Percentiles rank a stretch among this genome's conserved stretches.
Conservation (phyloP, 1,140 invertebrate genomes). For the Eumeta japonica region DNA sequence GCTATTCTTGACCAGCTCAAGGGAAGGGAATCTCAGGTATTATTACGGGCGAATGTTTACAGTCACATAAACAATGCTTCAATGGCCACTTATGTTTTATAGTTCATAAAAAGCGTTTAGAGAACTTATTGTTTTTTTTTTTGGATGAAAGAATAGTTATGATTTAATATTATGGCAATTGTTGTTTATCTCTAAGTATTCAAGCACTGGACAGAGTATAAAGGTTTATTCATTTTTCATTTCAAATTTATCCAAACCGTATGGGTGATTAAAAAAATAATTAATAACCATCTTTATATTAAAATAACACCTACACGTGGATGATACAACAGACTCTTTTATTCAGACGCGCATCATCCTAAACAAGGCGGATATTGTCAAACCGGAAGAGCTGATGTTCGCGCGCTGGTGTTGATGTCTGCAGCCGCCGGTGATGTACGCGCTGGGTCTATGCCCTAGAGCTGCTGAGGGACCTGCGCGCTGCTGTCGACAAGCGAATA, state of each 20-base stretch:
- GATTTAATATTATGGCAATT: not conserved
- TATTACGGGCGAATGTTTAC: no score
- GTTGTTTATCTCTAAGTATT: no score
- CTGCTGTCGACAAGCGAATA: constrained; percentile 81
- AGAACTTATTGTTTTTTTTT: constrained; percentile 1
- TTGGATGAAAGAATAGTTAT: constrained; percentile 7
- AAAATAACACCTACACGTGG: no score
- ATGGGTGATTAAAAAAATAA: no score
- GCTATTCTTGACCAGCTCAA: constrained; percentile 90
- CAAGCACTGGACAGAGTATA: no score
- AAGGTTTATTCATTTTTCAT: no score
- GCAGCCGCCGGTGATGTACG: constrained; percentile 94
- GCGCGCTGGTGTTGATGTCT: constrained; percentile 90
- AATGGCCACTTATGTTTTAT: not conserved
- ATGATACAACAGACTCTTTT: no score
- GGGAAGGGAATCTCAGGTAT: constrained; percentile 86
- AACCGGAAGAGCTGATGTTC: constrained; percentile 87
- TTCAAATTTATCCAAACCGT: no score
- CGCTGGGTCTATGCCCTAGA: constrained; percentile 86
- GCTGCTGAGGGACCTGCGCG: constrained; percentile 80
- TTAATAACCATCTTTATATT: no score
- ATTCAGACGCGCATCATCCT: constrained; percentile 81
- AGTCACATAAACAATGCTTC: constrained; percentile 1
- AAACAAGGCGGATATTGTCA: constrained; percentile 93
- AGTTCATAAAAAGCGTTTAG: constrained; percentile 10